phyloP scores from a whole-genome alignment of 2,113 vertebrate genomes.

The Anoura caudifer region DNA sequence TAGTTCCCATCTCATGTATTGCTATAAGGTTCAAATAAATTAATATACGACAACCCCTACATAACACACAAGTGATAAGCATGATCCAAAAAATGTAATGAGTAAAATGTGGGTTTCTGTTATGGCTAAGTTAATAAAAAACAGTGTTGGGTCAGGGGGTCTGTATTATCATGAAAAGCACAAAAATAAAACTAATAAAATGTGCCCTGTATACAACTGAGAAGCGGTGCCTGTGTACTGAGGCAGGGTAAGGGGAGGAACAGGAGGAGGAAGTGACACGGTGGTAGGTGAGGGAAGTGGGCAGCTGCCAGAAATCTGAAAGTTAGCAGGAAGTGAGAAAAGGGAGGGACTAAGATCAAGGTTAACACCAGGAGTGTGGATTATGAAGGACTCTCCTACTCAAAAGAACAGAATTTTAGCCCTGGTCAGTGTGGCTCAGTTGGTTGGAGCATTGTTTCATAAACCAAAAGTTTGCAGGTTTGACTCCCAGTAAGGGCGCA shows the following conservation, averaged over 20 bases:
- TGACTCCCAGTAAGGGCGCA: too few species aligned
- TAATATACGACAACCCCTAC: not conserved
- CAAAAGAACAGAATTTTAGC: not conserved
- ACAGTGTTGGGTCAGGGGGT: not conserved
- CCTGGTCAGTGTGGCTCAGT: too few species aligned
- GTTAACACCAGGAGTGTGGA: not conserved
- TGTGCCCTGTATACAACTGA: not conserved
- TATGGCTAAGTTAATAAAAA: not conserved
- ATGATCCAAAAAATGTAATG: not conserved
- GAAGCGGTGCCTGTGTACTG: not conserved
- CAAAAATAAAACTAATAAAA: not conserved
- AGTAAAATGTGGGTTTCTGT: not conserved
- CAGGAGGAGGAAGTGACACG: not conserved
- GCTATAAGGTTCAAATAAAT: not conserved
- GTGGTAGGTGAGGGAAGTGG: not conserved
- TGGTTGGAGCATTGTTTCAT: too few species aligned
- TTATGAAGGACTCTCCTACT: not conserved
- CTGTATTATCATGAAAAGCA: not conserved
- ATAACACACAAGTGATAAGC: not conserved
- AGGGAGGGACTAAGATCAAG: not conserved
- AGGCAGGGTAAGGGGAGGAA: too few species aligned
- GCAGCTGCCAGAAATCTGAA: not conserved
- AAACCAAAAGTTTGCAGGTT: too few species aligned
- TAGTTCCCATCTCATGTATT: not conserved
- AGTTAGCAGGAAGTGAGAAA: not conserved